Conservation (phyloP, 2,797 vertebrate genomes). For the Bradypus variegatus region DNA sequence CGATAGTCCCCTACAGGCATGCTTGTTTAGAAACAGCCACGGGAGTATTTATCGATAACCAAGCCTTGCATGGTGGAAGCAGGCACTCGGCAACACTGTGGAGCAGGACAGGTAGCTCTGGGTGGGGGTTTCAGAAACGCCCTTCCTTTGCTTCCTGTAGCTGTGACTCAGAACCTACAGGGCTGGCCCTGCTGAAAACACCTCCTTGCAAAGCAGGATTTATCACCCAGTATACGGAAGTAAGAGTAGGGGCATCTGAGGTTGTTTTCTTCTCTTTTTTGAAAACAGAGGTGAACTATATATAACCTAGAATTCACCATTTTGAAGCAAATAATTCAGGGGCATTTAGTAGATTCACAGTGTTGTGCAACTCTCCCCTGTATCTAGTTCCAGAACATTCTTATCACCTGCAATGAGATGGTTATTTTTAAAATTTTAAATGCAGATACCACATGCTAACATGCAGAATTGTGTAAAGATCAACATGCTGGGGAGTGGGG, state of each 20-base stretch:
- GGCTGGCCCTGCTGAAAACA: too few relatives aligned
- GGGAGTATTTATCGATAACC: neutral
- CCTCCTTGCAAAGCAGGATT: neutral
- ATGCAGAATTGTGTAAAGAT: too few relatives aligned
- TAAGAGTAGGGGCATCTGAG: rapidly evolving
- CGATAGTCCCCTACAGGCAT: neutral
- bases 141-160: neutral
- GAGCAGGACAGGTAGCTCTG: neutral
- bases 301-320: rapidly evolving
- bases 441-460: too few relatives aligned
- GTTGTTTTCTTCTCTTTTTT: too few relatives aligned
- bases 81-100: neutral
- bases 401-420: rapidly evolving
- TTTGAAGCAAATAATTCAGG: rapidly evolving
- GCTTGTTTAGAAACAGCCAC: neutral
- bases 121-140: neutral
- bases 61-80: neutral
- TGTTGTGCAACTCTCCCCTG: rapidly evolving
- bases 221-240: neutral
- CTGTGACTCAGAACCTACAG: neutral
- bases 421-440: too few relatives aligned
- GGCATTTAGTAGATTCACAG: rapidly evolving
- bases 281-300: neutral
- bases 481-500: too few relatives aligned
- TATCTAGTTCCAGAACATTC: rapidly evolving